Conservation (phyloP, 2,888 invertebrate genomes). For the Muscina levida region DNA sequence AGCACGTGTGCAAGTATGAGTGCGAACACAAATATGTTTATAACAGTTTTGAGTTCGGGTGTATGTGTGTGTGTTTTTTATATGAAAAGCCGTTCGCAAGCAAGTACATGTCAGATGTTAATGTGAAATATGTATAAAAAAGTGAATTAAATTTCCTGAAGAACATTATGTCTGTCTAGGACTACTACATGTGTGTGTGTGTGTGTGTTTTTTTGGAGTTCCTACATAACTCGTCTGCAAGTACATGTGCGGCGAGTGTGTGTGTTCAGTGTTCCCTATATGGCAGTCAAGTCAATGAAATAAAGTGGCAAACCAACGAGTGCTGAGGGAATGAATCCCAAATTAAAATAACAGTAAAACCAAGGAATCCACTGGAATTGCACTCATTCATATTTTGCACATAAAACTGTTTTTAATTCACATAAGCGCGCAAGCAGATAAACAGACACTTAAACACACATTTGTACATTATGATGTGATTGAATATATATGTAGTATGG, state of each 20-base stretch:
- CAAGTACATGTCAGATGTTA: slow-evolving; percentile 8
- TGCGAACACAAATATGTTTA: neutral
- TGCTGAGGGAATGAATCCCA: neutral
- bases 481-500: neutral
- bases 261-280: neutral
- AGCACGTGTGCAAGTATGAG: neutral
- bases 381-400: slow-evolving; percentile 18
- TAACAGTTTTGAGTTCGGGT: neutral
- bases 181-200: neutral
- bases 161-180: slow-evolving; percentile 17
- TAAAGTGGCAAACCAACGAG: slow-evolving; percentile 10
- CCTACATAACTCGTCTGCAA: neutral
- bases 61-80: neutral
- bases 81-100: too few relatives aligned
- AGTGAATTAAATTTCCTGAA: slow-evolving; percentile 28
- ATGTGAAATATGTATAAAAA: neutral
- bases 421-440: neutral
- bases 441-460: neutral
- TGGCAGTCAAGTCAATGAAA: slow-evolving; percentile 6
- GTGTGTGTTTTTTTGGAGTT: too few relatives aligned
- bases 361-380: neutral
- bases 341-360: neutral
- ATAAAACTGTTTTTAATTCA: slow-evolving; percentile 20
- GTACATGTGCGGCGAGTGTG: neutral
- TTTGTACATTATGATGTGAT: neutral